Evolutionary conservation across 1,140 invertebrate species (phyloP), one percentile per base, ranked within the genome.

Genomic region (Drosophila elegans): DNA sequence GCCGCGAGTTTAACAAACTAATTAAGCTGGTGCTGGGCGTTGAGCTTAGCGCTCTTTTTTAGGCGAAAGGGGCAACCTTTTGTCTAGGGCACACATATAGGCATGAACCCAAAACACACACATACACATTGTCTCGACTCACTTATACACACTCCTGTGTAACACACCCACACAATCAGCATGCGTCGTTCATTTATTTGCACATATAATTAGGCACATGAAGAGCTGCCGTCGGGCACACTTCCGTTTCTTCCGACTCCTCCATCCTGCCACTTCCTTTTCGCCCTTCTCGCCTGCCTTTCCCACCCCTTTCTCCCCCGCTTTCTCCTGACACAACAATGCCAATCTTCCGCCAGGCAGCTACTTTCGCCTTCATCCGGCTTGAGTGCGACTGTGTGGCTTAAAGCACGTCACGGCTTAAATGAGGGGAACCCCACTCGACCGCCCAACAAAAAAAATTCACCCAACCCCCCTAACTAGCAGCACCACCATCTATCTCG

Each of bases 121-220:
- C n/a, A 66, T 41, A 64, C 44, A 42, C 25, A 46, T 12, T 9
- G 29, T 34, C 45, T 39, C n/a, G 16, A n/a, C 44, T 41, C 61
- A 66, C 39, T 48, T 51, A 57, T 27, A 36, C 41, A 44, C 38
- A 42, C 41, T 38, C 39, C 29, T 41, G 16, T 21, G 16, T 21
- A 21, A 21, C 16, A 72, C 76, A 81, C 72, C 63, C 66, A 83
- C 49, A 69, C 81, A 85, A 85, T 85, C 81, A 85, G 77, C 77
- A 73, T 61, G 74, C 66, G 73, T 74, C 81, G 73, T 75, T 86
- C 78, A 82, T 86, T 86, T 92, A 91, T 79, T 93, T 93, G 75
- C 69, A 89, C 85, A 90, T 90, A 85, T 89, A 89, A 89, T 89
- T 84, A 89, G 84, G 77, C 80, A 74, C 83, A 83, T 80, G 67